Conservation (phyloP, 2,113 vertebrate genomes). For the Daphoenositta chrysoptera region DNA sequence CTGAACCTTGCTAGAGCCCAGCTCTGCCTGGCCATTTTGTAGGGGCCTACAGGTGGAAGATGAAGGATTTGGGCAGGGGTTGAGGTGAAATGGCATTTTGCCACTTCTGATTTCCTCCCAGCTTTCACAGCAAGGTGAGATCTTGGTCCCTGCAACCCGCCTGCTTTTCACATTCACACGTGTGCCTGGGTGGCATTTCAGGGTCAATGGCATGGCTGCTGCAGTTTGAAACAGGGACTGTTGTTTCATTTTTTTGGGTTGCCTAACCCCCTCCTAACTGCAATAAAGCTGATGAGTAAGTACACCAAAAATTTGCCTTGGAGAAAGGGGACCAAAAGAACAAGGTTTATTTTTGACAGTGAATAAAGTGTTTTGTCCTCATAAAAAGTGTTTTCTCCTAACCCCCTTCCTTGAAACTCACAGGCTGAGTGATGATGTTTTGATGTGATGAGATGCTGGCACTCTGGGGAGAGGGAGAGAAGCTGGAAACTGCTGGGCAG, state of each 20-base stretch:
- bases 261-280: not conserved
- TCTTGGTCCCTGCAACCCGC: not conserved
- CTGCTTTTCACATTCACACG: fast-evolving
- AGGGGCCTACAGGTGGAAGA: not conserved
- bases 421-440: not conserved
- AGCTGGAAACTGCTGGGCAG: not conserved
- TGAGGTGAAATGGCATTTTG: not conserved
- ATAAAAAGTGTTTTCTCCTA: not conserved
- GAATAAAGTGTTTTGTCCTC: not conserved
- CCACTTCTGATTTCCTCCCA: not conserved
- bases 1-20: not conserved
- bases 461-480: not conserved
- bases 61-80: not conserved
- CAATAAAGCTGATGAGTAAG: not conserved
- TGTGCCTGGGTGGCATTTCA: not conserved
- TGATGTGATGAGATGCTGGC: not conserved
- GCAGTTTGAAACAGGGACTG: not conserved
- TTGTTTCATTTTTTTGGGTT: not conserved
- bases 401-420: not conserved
- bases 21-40: not conserved
- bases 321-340: not conserved
- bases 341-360: not conserved
- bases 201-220: not conserved
- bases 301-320: not conserved
- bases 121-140: not conserved